These are phyloP conservation scores for Atta texana DNA, from an alignment of 1,140 invertebrate species.

Conservation along the genomic window DNA sequence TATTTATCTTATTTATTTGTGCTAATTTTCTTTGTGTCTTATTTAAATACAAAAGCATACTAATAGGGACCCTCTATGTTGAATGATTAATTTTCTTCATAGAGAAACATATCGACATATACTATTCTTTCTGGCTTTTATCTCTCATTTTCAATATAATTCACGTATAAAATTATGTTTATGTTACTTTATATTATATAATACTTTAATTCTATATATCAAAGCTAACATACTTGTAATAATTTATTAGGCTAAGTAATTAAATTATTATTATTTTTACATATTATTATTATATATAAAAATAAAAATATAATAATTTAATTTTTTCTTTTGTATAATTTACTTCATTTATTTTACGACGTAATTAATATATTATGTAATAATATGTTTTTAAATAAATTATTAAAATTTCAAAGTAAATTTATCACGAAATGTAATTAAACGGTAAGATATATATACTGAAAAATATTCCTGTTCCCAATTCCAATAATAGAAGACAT, in stretches of 20 bases:
- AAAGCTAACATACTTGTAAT: not conserved
- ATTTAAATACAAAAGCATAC: too few species aligned
- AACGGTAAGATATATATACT: not conserved
- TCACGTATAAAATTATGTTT: not conserved
- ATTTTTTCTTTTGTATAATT: not conserved
- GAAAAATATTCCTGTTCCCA: not conserved
- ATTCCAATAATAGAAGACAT: not conserved
- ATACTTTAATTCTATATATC: not conserved
- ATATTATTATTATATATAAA: not conserved
- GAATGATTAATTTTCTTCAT: not conserved
- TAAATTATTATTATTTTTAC: not conserved
- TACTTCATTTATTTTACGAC: too few species aligned
- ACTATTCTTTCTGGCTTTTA: not conserved
- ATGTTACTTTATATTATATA: too few species aligned
- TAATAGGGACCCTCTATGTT: not conserved
- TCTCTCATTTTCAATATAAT: not conserved
- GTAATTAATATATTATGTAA: not conserved
- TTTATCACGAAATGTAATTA: not conserved
- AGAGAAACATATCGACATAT: not conserved
- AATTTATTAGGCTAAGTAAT: not conserved
- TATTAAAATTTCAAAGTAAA: not conserved
- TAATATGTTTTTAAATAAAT: not conserved
- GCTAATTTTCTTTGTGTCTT: too few species aligned
- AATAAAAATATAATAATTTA: conserved; percentile 4
- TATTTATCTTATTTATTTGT: too few species aligned